These are phyloP conservation scores for Malurus alboscapulatus DNA, from an alignment of 2,113 vertebrate genomes.

Conservation along the genomic window DNA sequence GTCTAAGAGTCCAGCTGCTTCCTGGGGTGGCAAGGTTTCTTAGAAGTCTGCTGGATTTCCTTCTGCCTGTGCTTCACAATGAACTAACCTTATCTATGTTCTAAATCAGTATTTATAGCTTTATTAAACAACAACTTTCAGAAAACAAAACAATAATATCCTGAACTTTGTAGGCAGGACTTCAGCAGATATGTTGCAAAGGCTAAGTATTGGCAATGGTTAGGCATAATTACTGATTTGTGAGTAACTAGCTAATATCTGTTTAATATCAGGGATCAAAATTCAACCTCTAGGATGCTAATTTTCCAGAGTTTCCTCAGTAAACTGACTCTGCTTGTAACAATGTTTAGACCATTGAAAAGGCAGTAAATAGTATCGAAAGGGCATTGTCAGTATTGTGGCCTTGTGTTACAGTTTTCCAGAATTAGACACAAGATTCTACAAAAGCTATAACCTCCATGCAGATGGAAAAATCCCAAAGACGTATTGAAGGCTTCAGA, in stretches of 20 bases:
- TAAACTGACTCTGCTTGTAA: not conserved
- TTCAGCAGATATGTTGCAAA: not conserved
- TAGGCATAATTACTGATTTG: not conserved
- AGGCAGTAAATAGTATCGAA: not conserved
- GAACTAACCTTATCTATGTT: not conserved
- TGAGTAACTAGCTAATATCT: not conserved
- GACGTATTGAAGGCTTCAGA: not conserved
- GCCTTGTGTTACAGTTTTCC: fast-evolving
- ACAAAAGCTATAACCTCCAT: not conserved
- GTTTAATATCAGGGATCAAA: not conserved
- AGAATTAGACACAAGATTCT: not conserved
- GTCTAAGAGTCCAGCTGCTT: not conserved
- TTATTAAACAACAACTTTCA: not conserved
- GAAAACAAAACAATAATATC: conserved; percentile 3
- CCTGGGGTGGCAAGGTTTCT: not conserved
- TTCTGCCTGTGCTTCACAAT: not conserved
- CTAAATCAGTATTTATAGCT: not conserved
- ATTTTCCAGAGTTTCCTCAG: not conserved
- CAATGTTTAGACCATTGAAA: not conserved
- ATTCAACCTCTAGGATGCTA: not conserved
- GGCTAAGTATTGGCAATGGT: not conserved
- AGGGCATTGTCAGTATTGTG: not conserved
- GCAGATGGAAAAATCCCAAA: not conserved
- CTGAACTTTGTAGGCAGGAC: not conserved
- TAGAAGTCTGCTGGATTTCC: not conserved